Evolutionary conservation across 2,888 invertebrate species (phyloP), one percentile per base, ranked within the genome.

Genomic region (Parochlus steinenii): DNA sequence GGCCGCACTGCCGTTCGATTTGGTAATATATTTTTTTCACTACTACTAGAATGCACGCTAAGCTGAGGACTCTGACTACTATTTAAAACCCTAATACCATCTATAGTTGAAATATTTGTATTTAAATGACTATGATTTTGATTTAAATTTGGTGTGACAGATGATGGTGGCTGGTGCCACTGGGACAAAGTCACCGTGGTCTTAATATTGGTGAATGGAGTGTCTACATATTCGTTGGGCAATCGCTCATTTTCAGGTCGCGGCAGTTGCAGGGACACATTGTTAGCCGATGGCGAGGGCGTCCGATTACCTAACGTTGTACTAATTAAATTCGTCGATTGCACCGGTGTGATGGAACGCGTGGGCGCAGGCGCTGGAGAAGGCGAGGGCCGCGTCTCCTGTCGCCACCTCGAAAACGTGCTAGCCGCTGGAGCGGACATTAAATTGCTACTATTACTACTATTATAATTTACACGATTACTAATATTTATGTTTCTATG

Each of bases 191-290:
- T 29, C 23, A 22, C 7, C 22, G 36, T 24, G 24, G 27, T 11
- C 14, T 36, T 36, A 10, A 23, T 29, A 23, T 30, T 29, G 29
- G 36, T 30, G 53, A 76, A 67, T 46, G 79, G 86, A 46, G 85
- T 82, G 61, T 90, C 90, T 63, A 90, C 86, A 69, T 90, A 90
- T 60, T 89, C 86, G 69, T 90, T 90, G 58, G 75, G 74, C 57
- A 75, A 72, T 54, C 89, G 71, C 57, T 86, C 86, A 55, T 71
- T 73, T 60, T 82, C 81, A 48, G 87, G 86, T 56, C 89, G 70
- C 48, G 87, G 87, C 59, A 36, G 23, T 36, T 36, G 36, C 17
- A 36, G 65, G 63, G 39, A 65, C 57, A 42, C 28, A 31, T 45
- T 42, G 42, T 34, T 37, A 39, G 23, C 30, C 19, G 34, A 39